Base-by-base conservation (phyloP, 1,140 invertebrate species). In the Drosophila oshimai region DNA sequence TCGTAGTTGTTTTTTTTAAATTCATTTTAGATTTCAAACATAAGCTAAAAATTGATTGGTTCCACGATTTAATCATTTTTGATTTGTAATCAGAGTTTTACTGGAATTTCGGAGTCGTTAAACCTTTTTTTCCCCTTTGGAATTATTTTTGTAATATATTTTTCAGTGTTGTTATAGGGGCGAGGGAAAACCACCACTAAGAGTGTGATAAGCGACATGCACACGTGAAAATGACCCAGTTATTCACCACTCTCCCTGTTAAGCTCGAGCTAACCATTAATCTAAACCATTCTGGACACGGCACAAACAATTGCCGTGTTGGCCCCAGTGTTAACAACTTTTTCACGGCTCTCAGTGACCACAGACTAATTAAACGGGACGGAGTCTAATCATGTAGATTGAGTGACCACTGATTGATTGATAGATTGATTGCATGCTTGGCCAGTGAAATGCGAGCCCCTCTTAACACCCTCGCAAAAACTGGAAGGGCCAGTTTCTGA, bases 361-460 rank as follows among this genome's bases (percentile, higher is more conserved):
- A 50, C 53, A 42, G 45, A 39, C 60, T 86, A 84, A 86, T 84
- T 84, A 71, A 79, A 72, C 83, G 39, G 60, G 47, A 75, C 55
- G 64, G 37, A 49, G 62, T 70, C 51, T 83, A 81, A 81, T 83
- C 77, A 83, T 68, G 78, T 77, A 83, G 68, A 81, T 83, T 73
- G 73, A 77, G 80, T 81, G 64, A 44, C 47, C 64, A 71, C 70
- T 84, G 65, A 80, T 72, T 81, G 79, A 83, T 78, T 78, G 67
- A 76, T 81, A 73, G 78, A 81, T 75, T 74, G 76, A 57, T 55
- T 70, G 55, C 42, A 39, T 49, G 41, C 31, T 31, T n/a, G 61
- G 12, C 28, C 12, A 13, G 10, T 12, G 34, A 65, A 20, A 42
- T 22, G 36, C 17, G 18, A 65, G 50, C 29, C 42, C 18, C 31